Conservation (phyloP, 23 tunicate species). For the Trididemnum nubilum region DNA sequence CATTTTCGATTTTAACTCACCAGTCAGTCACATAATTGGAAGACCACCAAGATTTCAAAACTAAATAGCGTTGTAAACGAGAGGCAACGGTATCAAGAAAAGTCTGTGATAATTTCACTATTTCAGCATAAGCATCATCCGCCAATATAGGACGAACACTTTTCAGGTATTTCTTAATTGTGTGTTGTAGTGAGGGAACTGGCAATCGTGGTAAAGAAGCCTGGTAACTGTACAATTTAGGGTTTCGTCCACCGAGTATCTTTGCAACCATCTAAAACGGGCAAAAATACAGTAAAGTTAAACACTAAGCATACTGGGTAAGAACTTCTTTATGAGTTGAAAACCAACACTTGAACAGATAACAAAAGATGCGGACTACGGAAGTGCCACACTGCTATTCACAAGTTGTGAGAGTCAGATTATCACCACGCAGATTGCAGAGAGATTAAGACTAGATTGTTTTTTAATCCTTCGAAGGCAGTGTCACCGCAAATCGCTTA, state of each 20-base stretch:
- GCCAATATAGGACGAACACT: slow-evolving; percentile 86
- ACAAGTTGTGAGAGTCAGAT: no score
- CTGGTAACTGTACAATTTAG: slow-evolving; percentile 77
- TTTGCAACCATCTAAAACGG: slow-evolving; percentile 24
- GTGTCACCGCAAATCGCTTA: no score
- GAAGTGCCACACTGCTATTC: no score
- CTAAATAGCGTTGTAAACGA: slow-evolving; percentile 83
- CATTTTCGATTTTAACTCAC: no score
- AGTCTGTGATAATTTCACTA: slow-evolving; percentile 70
- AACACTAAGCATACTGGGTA: no score
- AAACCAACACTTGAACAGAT: no score
- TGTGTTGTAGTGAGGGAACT: slow-evolving; percentile 87
- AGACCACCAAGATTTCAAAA: slow-evolving; percentile 98
- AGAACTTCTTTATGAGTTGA: no score
- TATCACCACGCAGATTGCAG: no score
- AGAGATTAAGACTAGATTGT: no score
- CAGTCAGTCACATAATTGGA: slow-evolving; percentile 97
- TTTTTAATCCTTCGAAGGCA: no score
- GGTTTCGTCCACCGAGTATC: slow-evolving; percentile 70
- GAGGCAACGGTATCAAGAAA: slow-evolving; percentile 72
- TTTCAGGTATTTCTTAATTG: slow-evolving; percentile 66
- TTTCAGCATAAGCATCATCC: slow-evolving; percentile 74
- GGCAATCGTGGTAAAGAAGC: slow-evolving; percentile 94
- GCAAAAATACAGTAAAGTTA: neutral
- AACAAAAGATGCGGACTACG: no score